Conservation (phyloP, 1,140 invertebrate genomes). For the Acromyrmex heyeri region DNA sequence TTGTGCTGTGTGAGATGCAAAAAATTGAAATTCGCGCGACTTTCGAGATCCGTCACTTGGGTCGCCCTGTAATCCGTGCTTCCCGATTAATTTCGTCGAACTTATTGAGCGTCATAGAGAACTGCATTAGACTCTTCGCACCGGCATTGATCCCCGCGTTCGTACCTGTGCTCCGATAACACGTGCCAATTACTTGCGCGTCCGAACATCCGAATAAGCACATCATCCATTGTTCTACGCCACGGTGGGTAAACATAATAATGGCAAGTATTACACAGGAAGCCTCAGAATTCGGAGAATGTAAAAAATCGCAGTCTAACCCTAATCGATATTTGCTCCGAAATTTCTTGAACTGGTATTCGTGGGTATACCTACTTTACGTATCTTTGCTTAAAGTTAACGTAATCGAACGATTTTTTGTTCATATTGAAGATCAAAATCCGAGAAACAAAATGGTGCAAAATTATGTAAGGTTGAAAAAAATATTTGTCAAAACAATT, state of each 20-base stretch:
- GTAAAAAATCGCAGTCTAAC: background rate
- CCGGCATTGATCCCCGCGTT: conserved; percentile 19
- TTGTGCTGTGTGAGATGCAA: background rate
- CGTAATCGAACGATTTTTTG: too few relatives aligned
- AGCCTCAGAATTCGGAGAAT: background rate
- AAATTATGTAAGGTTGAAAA: too few relatives aligned
- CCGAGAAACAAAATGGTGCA: too few relatives aligned
- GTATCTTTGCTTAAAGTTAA: too few relatives aligned
- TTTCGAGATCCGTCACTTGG: conserved; percentile 19
- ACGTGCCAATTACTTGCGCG: background rate
- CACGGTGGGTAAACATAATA: background rate
- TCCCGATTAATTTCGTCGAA: conserved; percentile 41
- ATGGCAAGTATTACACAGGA: background rate
- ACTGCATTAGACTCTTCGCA: conserved; percentile 44
- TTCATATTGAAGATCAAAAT: too few relatives aligned
- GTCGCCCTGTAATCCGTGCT: conserved; percentile 7
- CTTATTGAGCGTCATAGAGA: conserved; percentile 70
- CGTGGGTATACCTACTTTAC: too few relatives aligned
- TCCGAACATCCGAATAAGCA: background rate
- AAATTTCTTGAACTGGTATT: too few relatives aligned
- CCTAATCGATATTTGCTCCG: too few relatives aligned
- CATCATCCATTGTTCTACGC: background rate
- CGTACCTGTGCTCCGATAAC: conserved; percentile 24
- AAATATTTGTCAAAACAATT: too few relatives aligned
- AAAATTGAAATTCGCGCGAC: background rate